A percentile compares a stretch with the other conserved stretches of the same genome.
These are phyloP conservation scores for Clarias platycephalus DNA, from an alignment of 2,797 vertebrate species.

Conservation along the genomic window DNA sequence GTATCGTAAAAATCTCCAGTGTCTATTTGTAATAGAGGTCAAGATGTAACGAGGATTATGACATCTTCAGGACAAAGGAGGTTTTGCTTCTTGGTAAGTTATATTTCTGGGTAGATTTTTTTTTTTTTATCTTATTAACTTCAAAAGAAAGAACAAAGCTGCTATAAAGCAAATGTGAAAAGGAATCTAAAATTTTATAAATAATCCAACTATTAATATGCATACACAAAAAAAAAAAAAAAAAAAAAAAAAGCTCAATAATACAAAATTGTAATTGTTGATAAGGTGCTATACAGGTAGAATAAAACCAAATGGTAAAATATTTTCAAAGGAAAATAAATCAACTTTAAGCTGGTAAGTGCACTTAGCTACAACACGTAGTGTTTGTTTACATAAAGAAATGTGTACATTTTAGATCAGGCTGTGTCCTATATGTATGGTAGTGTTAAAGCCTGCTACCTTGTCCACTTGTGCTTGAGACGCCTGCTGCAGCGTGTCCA, in stretches of 20 bases:
- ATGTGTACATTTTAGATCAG: not conserved
- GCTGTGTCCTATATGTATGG: not conserved
- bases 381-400: not conserved
- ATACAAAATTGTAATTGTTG: not conserved
- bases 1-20: not conserved
- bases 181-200: not conserved
- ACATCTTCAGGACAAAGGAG: not conserved
- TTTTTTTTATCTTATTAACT: not conserved
- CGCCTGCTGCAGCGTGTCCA: constrained; percentile 95
- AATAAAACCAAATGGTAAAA: not conserved
- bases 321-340: not conserved
- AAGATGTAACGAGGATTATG: not conserved
- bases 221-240: not conserved
- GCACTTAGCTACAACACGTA: not conserved
- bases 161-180: not conserved
- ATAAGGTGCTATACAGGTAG: not conserved
- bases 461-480: constrained; percentile 97
- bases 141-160: not conserved
- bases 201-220: not conserved
- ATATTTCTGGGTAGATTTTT: too few relatives aligned
- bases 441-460: constrained; percentile 66
- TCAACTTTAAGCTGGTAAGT: not conserved
- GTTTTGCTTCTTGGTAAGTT: not conserved
- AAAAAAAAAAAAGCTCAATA: not conserved
- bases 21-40: not conserved